A percentile compares a stretch with the other conserved stretches of the same genome.
Evolutionary conservation across 37 sponge, comb jelly and placozoan species (phyloP).

Genomic region (Ephydatia muelleri): DNA sequence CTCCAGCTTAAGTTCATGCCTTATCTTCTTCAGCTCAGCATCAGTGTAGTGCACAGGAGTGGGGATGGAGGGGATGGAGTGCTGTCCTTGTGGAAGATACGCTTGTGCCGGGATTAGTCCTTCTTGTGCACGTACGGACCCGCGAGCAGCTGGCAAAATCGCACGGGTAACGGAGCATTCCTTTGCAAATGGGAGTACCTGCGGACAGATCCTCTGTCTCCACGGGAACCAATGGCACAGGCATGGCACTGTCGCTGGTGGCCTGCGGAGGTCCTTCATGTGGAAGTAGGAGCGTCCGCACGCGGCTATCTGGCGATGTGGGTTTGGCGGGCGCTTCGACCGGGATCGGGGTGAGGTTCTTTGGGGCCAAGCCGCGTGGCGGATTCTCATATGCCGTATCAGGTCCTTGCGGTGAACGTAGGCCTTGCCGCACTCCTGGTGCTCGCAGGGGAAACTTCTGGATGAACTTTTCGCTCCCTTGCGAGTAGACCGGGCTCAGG

Average conservation of each 20-base stretch:
- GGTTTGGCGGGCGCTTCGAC: conserved; percentile 56
- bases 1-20: conserved; percentile 31
- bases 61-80: conserved; percentile 62
- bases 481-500: neutral
- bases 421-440: conserved; percentile 41
- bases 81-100: conserved; percentile 69
- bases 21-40: conserved; percentile 40
- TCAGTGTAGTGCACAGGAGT: conserved; percentile 42
- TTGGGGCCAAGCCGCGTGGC: conserved; percentile 49
- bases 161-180: conserved; percentile 69
- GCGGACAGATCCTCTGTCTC: neutral
- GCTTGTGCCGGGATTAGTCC: conserved; percentile 76
- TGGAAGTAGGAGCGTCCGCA: conserved; percentile 76
- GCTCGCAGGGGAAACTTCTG: conserved; percentile 29
- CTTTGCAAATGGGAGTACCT: neutral
- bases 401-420: conserved; percentile 82
- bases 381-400: conserved; percentile 75
- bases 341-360: conserved; percentile 32
- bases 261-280: conserved; percentile 69
- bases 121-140: conserved; percentile 86
- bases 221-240: neutral
- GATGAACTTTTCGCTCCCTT: conserved; percentile 5
- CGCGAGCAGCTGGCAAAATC: conserved; percentile 63
- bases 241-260: conserved; percentile 76
- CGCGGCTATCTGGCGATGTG: conserved; percentile 36